Base-by-base conservation (phyloP, 2,888 invertebrate species). In the Andrena chrysosceles region DNA sequence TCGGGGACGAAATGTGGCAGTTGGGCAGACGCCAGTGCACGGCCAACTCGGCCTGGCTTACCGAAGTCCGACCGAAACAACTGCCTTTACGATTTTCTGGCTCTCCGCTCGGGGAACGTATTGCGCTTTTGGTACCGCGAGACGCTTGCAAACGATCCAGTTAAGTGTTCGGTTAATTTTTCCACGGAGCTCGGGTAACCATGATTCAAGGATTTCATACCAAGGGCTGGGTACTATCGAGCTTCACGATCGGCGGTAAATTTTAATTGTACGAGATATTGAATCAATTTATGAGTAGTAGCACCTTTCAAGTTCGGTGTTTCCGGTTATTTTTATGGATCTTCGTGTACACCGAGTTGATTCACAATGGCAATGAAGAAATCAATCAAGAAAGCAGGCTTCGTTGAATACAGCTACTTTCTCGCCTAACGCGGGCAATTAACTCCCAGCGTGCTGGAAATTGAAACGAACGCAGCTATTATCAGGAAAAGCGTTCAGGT, bases 1-100 rank as follows among this genome's bases (percentile, higher is more conserved):
- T 10, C 48, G n/a, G 48, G 69, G 59, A 73, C 75, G 83, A 85
- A 85, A 73, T 66, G 81, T 62, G 66, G 81, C 63, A 67, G 62
- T 71, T 75, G 78, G 84, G 70, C 49, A 73, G 54, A 67, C 56
- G 74, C 73, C 78, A 67, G 70, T 86, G 60, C 59, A 59, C 69
- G 56, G 20, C 64, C 13, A 60, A 71, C 26, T 29, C 77, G 56
- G 26, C 52, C 26, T 7, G 42, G 42, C 49, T 42, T 68, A 49
- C 62, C 29, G 33, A 29, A 60, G 67, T 66, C 62, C 16, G 56
- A 23, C 23, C 66, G 63, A 71, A 56, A 69, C 74, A 80, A 81
- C 68, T 26, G 49, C 33, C 31, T 62, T 74, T 69, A 73, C 73
- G 67, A 49, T 59, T 80, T 73, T 20, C 20, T 54, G 62, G 63